A percentile compares a stretch with the other conserved stretches of the same genome.
Conservation (phyloP, 1,140 invertebrate genomes). For the Melipona quadrifasciata region DNA sequence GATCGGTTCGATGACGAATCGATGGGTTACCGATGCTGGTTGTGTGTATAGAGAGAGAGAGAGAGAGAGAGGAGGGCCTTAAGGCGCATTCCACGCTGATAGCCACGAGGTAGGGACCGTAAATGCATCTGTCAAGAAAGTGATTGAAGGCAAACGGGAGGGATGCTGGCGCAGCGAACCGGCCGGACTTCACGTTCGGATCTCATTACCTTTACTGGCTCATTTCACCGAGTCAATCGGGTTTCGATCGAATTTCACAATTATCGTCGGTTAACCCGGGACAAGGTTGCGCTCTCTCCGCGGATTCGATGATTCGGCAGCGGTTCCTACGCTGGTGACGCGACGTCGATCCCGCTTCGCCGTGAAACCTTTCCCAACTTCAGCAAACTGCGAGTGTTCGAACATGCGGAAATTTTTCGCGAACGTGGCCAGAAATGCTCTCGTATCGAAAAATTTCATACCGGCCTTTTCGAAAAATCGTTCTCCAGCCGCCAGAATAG, state of each 20-base stretch:
- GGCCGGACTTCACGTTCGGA: slow-evolving; percentile 56
- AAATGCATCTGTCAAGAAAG: slow-evolving; percentile 80
- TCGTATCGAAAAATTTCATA: no score
- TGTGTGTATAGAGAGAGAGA: no score
- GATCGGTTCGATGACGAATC: no score
- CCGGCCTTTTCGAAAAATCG: background rate
- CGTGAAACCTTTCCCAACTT: background rate
- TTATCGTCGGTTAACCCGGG: slow-evolving; percentile 70
- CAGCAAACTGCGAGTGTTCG: no score
- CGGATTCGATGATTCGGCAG: slow-evolving; percentile 26
- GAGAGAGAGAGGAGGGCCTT: slow-evolving; percentile 47
- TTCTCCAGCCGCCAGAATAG: no score
- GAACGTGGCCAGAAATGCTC: no score
- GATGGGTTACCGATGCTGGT: no score
- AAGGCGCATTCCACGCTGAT: slow-evolving; percentile 75
- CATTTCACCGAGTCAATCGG: slow-evolving; percentile 75
- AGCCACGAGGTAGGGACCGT: slow-evolving; percentile 68
- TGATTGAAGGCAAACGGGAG: slow-evolving; percentile 78
- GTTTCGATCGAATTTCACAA: slow-evolving; percentile 78
- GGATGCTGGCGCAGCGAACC: slow-evolving; percentile 58
- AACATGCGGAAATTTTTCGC: no score
- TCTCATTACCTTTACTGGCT: slow-evolving; percentile 74
- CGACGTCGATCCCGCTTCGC: background rate
- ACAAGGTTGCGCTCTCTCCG: slow-evolving; percentile 1
- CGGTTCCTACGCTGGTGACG: background rate